Conservation (phyloP, 2,797 vertebrate genomes). For the Betta splendens region DNA sequence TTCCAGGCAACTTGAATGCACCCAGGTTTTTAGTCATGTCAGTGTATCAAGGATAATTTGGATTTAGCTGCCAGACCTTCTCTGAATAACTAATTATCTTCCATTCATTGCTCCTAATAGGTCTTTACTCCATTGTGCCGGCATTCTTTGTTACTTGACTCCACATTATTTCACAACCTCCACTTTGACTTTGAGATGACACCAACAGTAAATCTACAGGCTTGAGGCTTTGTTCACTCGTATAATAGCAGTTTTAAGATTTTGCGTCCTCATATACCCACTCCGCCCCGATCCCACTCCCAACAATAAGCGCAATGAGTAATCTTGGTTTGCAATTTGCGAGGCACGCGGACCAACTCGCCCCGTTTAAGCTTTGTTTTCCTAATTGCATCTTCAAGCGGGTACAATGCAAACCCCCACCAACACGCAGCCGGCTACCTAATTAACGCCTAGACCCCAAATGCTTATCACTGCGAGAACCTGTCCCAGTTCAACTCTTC, state of each 20-base stretch:
- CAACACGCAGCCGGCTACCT: conserved; percentile 55
- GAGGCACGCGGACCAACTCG: conserved; percentile 45
- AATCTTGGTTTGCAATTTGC: conserved; percentile 60
- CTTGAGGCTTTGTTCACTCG: conserved; percentile 49
- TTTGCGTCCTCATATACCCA: conserved; percentile 58
- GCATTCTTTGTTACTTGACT: conserved; percentile 63
- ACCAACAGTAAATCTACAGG: conserved; percentile 52
- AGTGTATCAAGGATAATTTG: conserved; percentile 27
- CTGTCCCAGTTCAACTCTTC: conserved; percentile 44
- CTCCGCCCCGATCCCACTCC: conserved; percentile 36
- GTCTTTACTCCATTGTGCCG: conserved; percentile 55
- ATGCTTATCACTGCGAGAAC: conserved; percentile 62
- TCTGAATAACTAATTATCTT: conserved; percentile 58
- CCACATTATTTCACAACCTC: conserved; percentile 58
- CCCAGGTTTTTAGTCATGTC: conserved; percentile 5
- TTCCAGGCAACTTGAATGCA: conserved; percentile 23
- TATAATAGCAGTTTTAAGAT: conserved; percentile 55
- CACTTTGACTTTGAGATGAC: conserved; percentile 76
- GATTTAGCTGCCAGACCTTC: conserved; percentile 45
- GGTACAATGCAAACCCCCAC: conserved; percentile 42
- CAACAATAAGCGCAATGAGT: conserved; percentile 55
- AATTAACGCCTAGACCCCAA: conserved; percentile 71
- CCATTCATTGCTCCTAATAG: conserved; percentile 54
- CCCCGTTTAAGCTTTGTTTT: conserved; percentile 69
- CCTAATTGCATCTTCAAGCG: conserved; percentile 70